A percentile compares a stretch with the other conserved stretches of the same genome.
phyloP scores from a whole-genome alignment of 2,888 invertebrate species.

The Gasteruption jaculator region DNA sequence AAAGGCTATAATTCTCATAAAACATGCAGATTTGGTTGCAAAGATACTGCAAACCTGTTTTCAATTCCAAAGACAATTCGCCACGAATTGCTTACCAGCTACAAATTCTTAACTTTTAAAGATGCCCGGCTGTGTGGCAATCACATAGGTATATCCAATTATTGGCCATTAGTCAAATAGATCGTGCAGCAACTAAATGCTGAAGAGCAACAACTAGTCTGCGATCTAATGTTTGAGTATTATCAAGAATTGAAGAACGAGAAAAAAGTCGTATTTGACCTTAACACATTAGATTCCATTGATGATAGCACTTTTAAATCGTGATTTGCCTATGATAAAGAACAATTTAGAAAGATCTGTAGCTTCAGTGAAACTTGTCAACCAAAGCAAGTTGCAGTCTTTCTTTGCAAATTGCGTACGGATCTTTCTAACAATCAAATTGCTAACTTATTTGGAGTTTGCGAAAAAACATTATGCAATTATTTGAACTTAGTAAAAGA shows the following conservation, averaged over 20 bases:
- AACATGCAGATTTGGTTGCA: slow-evolving; percentile 4
- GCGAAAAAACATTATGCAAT: too few species aligned
- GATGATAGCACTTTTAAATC: slow-evolving; percentile 1
- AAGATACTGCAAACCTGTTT: background rate
- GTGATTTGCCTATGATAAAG: slow-evolving; percentile 5
- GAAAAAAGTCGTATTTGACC: background rate
- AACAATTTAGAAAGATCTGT: background rate
- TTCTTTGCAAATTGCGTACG: slow-evolving; percentile 6
- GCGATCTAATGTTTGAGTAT: slow-evolving; percentile 9
- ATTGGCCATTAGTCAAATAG: slow-evolving; percentile 10
- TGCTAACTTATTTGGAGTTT: slow-evolving; percentile 1
- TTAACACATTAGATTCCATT: background rate
- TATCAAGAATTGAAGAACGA: background rate
- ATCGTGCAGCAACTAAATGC: background rate
- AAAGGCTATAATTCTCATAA: slow-evolving; percentile 5
- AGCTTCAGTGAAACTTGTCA: background rate
- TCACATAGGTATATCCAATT: background rate
- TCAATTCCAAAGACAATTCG: background rate
- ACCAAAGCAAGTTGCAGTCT: slow-evolving; percentile 2
- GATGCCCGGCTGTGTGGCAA: slow-evolving; percentile 3
- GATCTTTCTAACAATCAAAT: slow-evolving; percentile 2
- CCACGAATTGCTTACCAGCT: background rate
- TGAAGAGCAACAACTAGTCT: slow-evolving; percentile 5
- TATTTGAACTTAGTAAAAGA: background rate
- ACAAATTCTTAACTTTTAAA: slow-evolving; percentile 1